Evolutionary conservation across 2,113 vertebrate genomes (phyloP).

Genomic region (Gallinago paraguaiae): DNA sequence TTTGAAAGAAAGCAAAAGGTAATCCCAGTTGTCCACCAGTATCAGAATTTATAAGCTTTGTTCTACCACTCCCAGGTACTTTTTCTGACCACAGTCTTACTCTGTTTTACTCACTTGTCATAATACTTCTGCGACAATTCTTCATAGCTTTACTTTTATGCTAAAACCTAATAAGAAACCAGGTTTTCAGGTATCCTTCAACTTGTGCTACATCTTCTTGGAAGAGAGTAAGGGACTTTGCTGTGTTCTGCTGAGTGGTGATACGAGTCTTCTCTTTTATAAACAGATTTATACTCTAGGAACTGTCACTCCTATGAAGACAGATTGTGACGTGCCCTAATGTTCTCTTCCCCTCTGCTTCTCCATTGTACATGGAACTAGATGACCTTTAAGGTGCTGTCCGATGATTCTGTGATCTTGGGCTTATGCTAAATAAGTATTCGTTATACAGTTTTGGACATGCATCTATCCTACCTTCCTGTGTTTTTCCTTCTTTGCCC

Average conservation of each 20-base stretch:
- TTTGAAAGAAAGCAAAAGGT: not conserved
- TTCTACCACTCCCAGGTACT: not conserved
- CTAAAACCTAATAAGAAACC: not conserved
- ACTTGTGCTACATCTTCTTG: not conserved
- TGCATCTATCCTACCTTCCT: not conserved
- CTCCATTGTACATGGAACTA: accelerated
- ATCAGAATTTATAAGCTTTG: not conserved
- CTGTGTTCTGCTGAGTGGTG: not conserved
- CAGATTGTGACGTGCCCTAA: not conserved
- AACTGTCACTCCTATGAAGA: not conserved
- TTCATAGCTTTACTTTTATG: not conserved
- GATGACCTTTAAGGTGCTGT: not conserved
- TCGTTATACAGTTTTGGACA: not conserved
- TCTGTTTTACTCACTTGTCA: not conserved
- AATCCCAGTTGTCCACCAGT: not conserved
- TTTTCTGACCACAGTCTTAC: not conserved
- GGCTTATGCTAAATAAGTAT: not conserved
- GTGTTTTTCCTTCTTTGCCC: not conserved
- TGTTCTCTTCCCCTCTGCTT: not conserved
- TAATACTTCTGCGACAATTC: not conserved
- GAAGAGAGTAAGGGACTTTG: not conserved
- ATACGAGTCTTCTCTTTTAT: not conserved
- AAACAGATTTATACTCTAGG: not conserved
- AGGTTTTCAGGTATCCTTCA: not conserved
- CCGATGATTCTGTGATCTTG: not conserved